Evolutionary conservation across 2,797 vertebrate genomes (phyloP).

Genomic region (Sphenopsis melanotis): DNA sequence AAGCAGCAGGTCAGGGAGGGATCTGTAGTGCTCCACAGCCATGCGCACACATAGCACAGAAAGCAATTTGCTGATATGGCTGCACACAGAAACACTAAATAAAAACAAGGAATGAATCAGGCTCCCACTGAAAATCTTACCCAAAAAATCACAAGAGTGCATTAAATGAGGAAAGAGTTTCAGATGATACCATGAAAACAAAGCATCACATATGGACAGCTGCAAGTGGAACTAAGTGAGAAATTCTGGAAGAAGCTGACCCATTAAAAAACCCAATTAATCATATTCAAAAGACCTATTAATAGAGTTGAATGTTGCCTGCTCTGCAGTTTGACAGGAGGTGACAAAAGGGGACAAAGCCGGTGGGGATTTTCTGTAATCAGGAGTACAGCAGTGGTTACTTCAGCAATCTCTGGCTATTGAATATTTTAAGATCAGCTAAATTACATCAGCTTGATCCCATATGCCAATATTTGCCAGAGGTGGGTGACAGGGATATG

Average conservation of each 20-base stretch:
- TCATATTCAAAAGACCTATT: conserved; percentile 9
- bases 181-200: background rate
- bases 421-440: background rate
- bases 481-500: background rate
- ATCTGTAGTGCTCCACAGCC: background rate
- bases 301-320: background rate
- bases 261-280: conserved; percentile 28
- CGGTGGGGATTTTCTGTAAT: background rate
- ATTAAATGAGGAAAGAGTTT: background rate
- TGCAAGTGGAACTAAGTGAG: background rate
- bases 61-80: background rate
- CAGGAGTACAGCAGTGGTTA: background rate
- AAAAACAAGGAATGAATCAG: background rate
- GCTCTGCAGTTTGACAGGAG: conserved; percentile 9
- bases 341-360: conserved; percentile 4
- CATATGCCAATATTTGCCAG: background rate
- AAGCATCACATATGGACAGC: background rate
- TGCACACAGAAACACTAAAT: background rate
- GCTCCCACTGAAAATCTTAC: background rate
- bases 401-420: background rate
- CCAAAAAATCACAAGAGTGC: background rate
- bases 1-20: background rate
- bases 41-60: background rate
- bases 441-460: background rate
- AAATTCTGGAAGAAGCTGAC: conserved; percentile 1